phyloP scores from a whole-genome alignment of 2,797 vertebrate genomes.

The Hafferia zeledoni region DNA sequence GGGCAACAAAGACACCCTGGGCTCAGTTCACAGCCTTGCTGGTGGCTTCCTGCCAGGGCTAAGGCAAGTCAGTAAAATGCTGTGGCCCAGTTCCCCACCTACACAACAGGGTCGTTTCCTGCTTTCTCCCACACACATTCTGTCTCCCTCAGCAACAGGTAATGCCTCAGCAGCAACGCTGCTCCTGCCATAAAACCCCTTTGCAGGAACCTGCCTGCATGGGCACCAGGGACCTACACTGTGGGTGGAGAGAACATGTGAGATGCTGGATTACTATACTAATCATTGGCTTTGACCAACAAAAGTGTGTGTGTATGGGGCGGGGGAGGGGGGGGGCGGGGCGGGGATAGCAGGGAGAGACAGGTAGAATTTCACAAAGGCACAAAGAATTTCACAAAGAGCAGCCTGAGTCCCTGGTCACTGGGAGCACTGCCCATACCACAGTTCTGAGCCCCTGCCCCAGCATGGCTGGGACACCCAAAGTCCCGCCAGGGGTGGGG shows the following conservation, averaged over 20 bases:
- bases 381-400: neutral
- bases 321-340: neutral
- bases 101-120: neutral
- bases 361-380: no score
- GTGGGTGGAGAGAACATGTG: neutral
- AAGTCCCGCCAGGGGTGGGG: neutral
- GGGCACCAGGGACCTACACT: no score
- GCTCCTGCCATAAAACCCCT: neutral
- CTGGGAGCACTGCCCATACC: neutral
- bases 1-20: neutral
- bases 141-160: neutral
- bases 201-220: neutral
- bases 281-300: neutral
- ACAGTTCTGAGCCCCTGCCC: neutral
- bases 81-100: neutral
- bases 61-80: neutral
- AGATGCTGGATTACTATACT: neutral
- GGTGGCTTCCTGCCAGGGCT: neutral
- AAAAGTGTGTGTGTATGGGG: neutral
- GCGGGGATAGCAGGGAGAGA: neutral
- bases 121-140: neutral
- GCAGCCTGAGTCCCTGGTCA: neutral
- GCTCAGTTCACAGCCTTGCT: neutral
- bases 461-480: neutral
- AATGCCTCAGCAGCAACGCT: fast-evolving